phyloP scores from a whole-genome alignment of 2,888 invertebrate genomes.

The Calephelis perditalis region DNA sequence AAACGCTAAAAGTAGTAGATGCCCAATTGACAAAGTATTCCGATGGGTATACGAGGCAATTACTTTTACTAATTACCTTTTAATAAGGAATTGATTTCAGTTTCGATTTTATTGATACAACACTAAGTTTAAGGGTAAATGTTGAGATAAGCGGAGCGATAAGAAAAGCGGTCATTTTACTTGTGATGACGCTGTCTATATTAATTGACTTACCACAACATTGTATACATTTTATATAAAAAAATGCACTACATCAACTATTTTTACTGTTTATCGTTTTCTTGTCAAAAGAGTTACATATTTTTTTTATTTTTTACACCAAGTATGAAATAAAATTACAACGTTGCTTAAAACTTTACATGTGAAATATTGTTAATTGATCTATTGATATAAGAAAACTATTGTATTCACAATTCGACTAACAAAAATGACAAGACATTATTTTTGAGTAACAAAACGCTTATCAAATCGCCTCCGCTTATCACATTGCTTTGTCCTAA shows the following conservation, averaged over 20 bases:
- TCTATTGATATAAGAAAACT: no score
- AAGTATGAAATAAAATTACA: no score
- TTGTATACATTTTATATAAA: no score
- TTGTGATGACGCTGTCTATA: background rate
- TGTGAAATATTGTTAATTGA: no score
- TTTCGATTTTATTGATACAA: constrained; percentile 11
- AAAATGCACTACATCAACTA: no score
- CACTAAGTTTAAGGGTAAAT: constrained; percentile 7
- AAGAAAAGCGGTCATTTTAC: background rate
- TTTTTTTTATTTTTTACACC: no score
- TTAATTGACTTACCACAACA: no score
- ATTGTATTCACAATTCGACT: no score
- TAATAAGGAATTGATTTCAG: constrained; percentile 33
- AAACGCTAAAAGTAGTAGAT: background rate
- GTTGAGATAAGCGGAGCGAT: constrained; percentile 14
- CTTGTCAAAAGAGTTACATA: no score
- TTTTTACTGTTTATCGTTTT: no score
- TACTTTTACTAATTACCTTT: constrained; percentile 12
- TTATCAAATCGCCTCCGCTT: background rate
- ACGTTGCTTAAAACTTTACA: no score
- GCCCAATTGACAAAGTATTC: constrained; percentile 4
- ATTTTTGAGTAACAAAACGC: background rate
- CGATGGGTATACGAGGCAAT: background rate
- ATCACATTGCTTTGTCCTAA: background rate
- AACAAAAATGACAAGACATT: no score